Conservation (phyloP, 2,113 vertebrate species). For the Ardeotis arabs region DNA sequence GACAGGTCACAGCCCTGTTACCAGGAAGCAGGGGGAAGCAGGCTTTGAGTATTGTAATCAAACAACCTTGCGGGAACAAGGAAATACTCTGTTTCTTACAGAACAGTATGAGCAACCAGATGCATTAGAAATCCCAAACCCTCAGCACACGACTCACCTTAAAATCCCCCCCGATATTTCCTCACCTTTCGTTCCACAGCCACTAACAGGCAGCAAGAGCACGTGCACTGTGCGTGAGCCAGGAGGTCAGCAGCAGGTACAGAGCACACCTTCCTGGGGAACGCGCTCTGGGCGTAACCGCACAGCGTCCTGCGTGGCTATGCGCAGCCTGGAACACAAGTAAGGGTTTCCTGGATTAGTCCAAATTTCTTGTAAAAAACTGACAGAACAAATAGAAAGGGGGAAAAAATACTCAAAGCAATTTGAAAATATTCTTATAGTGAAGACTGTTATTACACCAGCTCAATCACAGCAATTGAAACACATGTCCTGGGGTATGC, state of each 20-base stretch:
- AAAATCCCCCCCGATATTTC: rapidly evolving
- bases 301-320: rapidly evolving
- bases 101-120: neutral
- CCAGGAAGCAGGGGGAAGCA: neutral
- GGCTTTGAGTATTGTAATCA: neutral
- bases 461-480: neutral
- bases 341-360: neutral
- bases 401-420: neutral
- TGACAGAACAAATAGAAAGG: neutral
- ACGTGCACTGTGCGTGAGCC: rapidly evolving
- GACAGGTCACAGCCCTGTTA: neutral
- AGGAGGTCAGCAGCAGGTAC: neutral
- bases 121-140: neutral
- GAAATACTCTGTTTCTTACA: neutral
- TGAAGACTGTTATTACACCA: neutral
- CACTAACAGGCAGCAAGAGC: neutral
- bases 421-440: neutral
- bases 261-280: neutral
- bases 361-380: neutral
- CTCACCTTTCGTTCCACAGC: neutral
- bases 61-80: neutral
- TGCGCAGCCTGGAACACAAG: neutral
- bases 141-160: neutral
- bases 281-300: neutral
- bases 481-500: neutral